Evolutionary conservation across 1,140 invertebrate genomes (phyloP).

Genomic region (Pectinophora gossypiella): DNA sequence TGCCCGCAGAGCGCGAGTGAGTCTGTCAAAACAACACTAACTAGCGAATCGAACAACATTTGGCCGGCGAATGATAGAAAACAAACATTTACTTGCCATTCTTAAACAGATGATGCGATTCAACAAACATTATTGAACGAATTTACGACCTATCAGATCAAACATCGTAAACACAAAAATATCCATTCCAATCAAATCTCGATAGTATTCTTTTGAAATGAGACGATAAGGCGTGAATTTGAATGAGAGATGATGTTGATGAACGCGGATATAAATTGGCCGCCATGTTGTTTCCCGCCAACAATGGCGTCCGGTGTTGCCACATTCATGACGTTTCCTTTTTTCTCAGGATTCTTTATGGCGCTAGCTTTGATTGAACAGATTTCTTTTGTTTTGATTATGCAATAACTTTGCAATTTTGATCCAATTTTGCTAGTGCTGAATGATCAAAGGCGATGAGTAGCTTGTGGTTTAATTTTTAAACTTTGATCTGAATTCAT

Average conservation of each 20-base stretch:
- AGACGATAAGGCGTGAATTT: slow-evolving; percentile 26
- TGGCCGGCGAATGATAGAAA: slow-evolving; percentile 56
- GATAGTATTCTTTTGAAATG: slow-evolving; percentile 17
- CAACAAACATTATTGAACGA: slow-evolving; percentile 46
- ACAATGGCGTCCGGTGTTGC: slow-evolving; percentile 28
- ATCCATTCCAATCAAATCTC: slow-evolving; percentile 24
- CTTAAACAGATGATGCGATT: slow-evolving; percentile 46
- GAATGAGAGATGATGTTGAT: slow-evolving; percentile 17
- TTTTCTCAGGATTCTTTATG: slow-evolving; percentile 31
- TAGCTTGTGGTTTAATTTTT: background rate
- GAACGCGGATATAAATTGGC: slow-evolving; percentile 19
- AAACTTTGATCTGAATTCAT: too few species aligned
- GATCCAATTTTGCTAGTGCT: too few species aligned
- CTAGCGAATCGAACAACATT: slow-evolving; percentile 53
- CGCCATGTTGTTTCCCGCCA: slow-evolving; percentile 32
- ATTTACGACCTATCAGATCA: slow-evolving; percentile 51
- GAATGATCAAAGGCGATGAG: slow-evolving; percentile 33
- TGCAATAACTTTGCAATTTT: slow-evolving; percentile 19
- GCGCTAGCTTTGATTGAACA: slow-evolving; percentile 31
- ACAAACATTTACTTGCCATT: slow-evolving; percentile 56
- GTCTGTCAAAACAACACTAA: slow-evolving; percentile 60
- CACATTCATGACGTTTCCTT: slow-evolving; percentile 28
- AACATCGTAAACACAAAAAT: slow-evolving; percentile 39
- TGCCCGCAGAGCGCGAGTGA: slow-evolving; percentile 38
- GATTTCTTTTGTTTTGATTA: slow-evolving; percentile 29